Evolutionary conservation across 2,797 vertebrate genomes (phyloP).

Genomic region (Bucorvus abyssinicus): DNA sequence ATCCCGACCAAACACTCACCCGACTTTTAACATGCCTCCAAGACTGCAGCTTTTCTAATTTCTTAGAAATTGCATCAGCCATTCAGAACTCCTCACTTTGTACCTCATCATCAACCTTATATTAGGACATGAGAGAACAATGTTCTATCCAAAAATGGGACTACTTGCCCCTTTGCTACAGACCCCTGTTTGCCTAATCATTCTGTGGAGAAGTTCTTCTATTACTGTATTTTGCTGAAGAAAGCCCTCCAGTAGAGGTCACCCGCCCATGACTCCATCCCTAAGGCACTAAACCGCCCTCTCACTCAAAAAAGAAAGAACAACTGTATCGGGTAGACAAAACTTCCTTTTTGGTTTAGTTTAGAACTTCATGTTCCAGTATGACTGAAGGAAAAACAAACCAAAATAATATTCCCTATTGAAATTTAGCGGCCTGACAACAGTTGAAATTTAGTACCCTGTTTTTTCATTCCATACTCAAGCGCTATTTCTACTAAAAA

Average conservation of each 20-base stretch:
- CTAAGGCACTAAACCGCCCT: not conserved
- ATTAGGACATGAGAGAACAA: fast-evolving
- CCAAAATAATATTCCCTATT: fast-evolving
- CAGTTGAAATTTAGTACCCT: fast-evolving
- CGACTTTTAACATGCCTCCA: fast-evolving
- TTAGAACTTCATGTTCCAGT: not conserved
- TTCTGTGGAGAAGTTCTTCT: not conserved
- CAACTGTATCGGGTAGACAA: fast-evolving
- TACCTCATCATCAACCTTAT: not conserved
- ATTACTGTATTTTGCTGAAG: not conserved
- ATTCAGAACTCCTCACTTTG: not conserved
- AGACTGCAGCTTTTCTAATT: not conserved
- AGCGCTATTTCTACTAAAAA: not conserved
- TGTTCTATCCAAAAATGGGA: fast-evolving
- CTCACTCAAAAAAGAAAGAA: not conserved
- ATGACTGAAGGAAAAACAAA: not conserved
- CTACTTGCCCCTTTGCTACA: not conserved
- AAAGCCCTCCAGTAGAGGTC: not conserved
- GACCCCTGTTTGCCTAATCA: not conserved
- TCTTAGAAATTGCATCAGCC: not conserved
- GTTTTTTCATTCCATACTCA: not conserved
- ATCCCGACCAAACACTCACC: not conserved
- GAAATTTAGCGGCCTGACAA: fast-evolving
- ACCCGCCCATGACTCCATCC: fast-evolving
- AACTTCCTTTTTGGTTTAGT: not conserved